Base-by-base conservation (phyloP, 2,797 vertebrate genomes). In the Hybognathus amarus region DNA sequence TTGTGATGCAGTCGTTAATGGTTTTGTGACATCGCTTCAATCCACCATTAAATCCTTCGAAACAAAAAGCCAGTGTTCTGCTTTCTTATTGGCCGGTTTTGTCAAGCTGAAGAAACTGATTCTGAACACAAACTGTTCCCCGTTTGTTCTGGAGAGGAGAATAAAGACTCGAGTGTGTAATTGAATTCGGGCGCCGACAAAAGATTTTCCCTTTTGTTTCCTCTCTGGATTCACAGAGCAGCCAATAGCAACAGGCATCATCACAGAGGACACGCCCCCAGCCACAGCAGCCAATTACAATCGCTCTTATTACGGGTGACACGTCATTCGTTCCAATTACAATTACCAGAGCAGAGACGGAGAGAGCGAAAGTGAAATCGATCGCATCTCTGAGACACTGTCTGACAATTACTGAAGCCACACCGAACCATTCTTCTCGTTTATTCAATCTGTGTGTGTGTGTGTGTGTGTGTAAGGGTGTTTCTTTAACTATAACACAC, bases 271-370 rank as follows among this genome's bases (percentile, higher is more conserved):
- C 47, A 50, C 47, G 47, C 47, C 47, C 47, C 47, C 15, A 50
- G 47, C 47, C 89, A 89, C 84, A 45, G 5, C 36, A 80, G 59
- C 69, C 87, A 86, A 85, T 93, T 91, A 91, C 86, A 87, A 83
- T 83, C 82, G 36, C 89, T 88, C 90, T 94, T 92, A 94, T 92
- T 90, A 89, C 83, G 77, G 88, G 89, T 89, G 92, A 93, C 93
- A 93, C 93, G 91, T 89, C 92, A 94, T 95, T 95, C 88, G 90
- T 94, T 93, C 87, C 91, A 93, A 94, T 95, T 94, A 90, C 89
- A 92, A 91, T 90, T 89, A 84, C 82, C 85, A 42, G 78, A 87
- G 90, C 89, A 89, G 88, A 61, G 87, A 83, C 86, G 86, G 83
- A 90, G 89, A 87, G 92, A 93, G 92, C 91, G 91, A 85, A 92